phyloP scores from a whole-genome alignment of 2,888 invertebrate genomes.

The Bursaphelenchus okinawaensis region DNA sequence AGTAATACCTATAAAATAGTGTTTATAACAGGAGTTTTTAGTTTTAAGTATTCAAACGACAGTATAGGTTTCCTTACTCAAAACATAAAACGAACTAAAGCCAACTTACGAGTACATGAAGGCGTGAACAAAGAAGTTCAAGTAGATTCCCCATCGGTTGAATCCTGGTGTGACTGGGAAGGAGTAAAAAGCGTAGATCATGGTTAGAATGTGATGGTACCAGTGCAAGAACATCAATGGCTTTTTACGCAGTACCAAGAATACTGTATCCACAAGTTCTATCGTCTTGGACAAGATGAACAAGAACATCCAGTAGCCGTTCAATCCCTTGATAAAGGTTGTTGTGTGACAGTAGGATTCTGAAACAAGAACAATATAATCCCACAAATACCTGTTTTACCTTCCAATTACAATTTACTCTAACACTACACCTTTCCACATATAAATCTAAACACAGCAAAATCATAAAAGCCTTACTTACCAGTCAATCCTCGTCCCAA shows the following conservation, averaged over 20 bases:
- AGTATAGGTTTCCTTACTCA: background rate
- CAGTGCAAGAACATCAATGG: conserved; percentile 43
- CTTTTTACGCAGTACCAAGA: conserved; percentile 35
- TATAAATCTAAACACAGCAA: too few relatives aligned
- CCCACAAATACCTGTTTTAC: background rate
- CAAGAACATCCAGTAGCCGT: conserved; percentile 44
- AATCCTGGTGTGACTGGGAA: conserved; percentile 40
- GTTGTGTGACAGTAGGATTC: conserved; percentile 33
- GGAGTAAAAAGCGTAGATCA: conserved; percentile 42
- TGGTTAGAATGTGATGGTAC: conserved; percentile 34
- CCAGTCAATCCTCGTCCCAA: conserved; percentile 26
- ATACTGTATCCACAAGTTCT: conserved; percentile 37
- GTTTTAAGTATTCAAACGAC: background rate
- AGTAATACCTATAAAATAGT: conserved; percentile 43
- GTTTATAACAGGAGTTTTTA: background rate
- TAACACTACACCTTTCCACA: too few relatives aligned
- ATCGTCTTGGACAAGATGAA: conserved; percentile 39
- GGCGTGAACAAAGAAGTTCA: conserved; percentile 46
- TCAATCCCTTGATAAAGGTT: conserved; percentile 30
- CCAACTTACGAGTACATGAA: conserved; percentile 39
- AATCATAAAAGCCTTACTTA: too few relatives aligned
- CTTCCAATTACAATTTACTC: background rate
- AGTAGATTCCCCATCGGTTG: conserved; percentile 50
- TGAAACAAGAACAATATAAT: conserved; percentile 1
- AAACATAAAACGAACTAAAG: conserved; percentile 1